A percentile compares a stretch with the other conserved stretches of the same genome.
Conservation (phyloP, 2,888 invertebrate species). For the Folsomia manolachei region DNA sequence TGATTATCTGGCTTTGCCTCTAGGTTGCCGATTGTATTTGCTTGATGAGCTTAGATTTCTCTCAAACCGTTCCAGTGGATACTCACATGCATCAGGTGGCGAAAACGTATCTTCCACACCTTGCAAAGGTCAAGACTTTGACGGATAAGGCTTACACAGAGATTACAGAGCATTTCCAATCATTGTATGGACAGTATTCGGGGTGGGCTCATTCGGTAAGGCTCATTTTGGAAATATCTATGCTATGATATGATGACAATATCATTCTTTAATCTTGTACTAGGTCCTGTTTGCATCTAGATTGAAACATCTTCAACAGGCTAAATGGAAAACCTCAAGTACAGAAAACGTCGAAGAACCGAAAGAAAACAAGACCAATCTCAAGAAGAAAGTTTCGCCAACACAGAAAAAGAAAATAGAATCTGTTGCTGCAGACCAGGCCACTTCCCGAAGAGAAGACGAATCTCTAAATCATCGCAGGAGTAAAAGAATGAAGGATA, state of each 20-base stretch:
- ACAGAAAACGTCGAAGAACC: not conserved
- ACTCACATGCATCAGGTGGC: constrained; percentile 95
- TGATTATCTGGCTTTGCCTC: constrained; percentile 14
- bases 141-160: constrained; percentile 80
- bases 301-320: constrained; percentile 34
- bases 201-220: constrained; percentile 94
- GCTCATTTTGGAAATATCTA: not conserved
- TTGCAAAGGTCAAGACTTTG: constrained; percentile 70
- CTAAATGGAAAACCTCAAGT: not conserved
- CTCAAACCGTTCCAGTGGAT: constrained; percentile 88
- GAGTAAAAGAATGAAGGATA: no score
- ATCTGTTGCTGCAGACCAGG: no score
- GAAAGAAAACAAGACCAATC: not conserved
- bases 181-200: constrained; percentile 77
- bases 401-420: not conserved
- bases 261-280: not conserved
- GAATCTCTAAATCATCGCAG: no score
- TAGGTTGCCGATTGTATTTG: constrained; percentile 97
- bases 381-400: constrained; percentile 1
- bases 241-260: not conserved
- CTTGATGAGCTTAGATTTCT: constrained; percentile 88
- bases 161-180: constrained; percentile 76
- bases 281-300: constrained; percentile 45
- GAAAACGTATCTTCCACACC: constrained; percentile 72
- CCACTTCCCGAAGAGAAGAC: not conserved